These are phyloP conservation scores for Saxidomus purpurata DNA, from an alignment of 1,140 invertebrate genomes.

Conservation along the genomic window DNA sequence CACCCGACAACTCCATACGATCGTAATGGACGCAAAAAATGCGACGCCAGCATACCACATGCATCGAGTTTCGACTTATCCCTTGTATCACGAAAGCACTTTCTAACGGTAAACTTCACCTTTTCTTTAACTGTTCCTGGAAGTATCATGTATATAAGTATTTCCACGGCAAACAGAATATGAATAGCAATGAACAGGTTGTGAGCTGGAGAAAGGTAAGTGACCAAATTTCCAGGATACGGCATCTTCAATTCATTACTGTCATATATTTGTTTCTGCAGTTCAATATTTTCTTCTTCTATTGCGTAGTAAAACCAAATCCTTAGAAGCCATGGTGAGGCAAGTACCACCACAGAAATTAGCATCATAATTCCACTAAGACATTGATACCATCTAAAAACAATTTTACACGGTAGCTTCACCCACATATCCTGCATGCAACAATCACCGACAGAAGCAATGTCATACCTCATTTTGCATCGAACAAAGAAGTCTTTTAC, in stretches of 20 bases:
- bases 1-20: constrained; percentile 28
- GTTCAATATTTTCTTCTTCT: constrained; percentile 12
- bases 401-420: not conserved
- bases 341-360: not conserved
- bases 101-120: constrained; percentile 29
- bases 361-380: not conserved
- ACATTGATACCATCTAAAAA: constrained; percentile 13
- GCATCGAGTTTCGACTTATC: not conserved
- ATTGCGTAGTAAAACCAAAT: constrained; percentile 45
- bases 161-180: not conserved
- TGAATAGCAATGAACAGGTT: constrained; percentile 11
- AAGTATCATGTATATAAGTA: not conserved
- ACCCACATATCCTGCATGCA: not conserved
- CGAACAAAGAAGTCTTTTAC: constrained; percentile 13
- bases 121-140: constrained; percentile 11
- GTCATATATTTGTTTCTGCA: not conserved
- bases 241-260: not conserved
- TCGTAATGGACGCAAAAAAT: not conserved
- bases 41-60: not conserved
- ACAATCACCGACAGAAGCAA: constrained; percentile 8
- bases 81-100: constrained; percentile 33
- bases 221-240: constrained; percentile 15
- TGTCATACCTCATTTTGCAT: constrained; percentile 12
- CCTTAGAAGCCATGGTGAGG: constrained; percentile 19
- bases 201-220: constrained; percentile 18